A percentile compares a stretch with the other conserved stretches of the same genome.
Evolutionary conservation across 2,113 vertebrate genomes (phyloP).

Genomic region (Corythoichthys haematopterus): DNA sequence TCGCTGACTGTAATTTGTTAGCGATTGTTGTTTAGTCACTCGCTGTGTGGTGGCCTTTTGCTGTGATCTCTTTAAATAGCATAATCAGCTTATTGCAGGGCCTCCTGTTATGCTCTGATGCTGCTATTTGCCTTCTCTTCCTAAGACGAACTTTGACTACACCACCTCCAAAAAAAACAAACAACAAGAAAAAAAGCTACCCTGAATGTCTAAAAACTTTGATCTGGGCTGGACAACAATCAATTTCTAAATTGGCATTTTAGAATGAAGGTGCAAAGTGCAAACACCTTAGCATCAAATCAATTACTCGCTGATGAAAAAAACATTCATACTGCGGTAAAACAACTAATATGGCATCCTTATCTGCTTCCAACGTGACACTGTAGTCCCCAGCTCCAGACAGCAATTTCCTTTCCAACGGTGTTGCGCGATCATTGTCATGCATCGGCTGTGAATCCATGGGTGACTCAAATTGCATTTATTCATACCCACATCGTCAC

Average conservation of each 20-base stretch:
- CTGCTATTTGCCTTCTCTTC: not conserved
- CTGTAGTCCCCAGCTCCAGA: not conserved
- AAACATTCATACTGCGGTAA: not conserved
- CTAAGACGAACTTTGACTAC: not conserved
- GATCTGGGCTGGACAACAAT: not conserved
- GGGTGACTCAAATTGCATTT: not conserved
- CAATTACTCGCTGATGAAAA: not conserved
- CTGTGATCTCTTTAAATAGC: not conserved
- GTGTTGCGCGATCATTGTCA: not conserved
- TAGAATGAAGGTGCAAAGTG: not conserved
- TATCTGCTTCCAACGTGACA: not conserved
- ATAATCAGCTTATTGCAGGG: not conserved
- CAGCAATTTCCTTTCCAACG: constrained; percentile 1
- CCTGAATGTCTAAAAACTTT: no score
- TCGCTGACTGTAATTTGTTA: not conserved
- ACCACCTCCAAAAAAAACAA: not conserved
- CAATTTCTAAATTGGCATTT: not conserved
- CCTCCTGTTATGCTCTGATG: not conserved
- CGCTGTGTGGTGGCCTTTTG: not conserved
- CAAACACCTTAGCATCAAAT: not conserved
- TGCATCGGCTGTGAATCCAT: not conserved
- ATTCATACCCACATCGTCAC: not conserved
- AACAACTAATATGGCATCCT: not conserved
- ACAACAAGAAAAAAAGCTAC: no score
- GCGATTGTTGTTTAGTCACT: not conserved